A percentile compares a stretch with the other conserved stretches of the same genome.
These are phyloP conservation scores for Pseudoatta argentina DNA, from an alignment of 1,140 invertebrate species.

Conservation along the genomic window DNA sequence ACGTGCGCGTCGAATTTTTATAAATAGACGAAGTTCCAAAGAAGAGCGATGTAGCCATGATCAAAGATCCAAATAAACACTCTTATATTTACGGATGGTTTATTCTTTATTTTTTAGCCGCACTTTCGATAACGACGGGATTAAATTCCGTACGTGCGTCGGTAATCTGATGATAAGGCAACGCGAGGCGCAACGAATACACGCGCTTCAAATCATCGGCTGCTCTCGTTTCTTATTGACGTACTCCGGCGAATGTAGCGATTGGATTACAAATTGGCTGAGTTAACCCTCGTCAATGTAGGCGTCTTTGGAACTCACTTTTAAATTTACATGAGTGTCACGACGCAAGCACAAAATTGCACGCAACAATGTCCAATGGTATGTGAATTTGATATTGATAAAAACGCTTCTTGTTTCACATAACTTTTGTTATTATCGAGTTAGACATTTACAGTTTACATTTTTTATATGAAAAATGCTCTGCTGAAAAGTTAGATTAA, in stretches of 20 bases:
- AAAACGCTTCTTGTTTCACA: neutral
- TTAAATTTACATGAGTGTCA: conserved; percentile 41
- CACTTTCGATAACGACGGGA: conserved; percentile 25
- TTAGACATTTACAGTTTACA: neutral
- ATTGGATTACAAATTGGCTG: conserved; percentile 52
- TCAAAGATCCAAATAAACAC: neutral
- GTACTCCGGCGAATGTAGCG: conserved; percentile 34
- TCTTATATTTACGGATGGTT: conserved; percentile 8
- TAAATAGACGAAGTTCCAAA: neutral
- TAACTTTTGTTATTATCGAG: neutral
- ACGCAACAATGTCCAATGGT: neutral
- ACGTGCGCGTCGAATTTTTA: neutral
- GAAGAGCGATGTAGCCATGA: neutral
- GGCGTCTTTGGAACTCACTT: conserved; percentile 28
- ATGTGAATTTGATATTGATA: neutral
- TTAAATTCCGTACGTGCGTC: conserved; percentile 35
- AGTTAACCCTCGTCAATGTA: conserved; percentile 49
- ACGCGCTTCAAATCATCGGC: conserved; percentile 22
- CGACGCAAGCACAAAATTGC: neutral
- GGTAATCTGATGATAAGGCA: conserved; percentile 54
- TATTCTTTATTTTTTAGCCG: conserved; percentile 7
- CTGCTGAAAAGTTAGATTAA: neutral
- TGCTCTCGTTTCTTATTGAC: conserved; percentile 35
- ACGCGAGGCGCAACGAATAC: neutral
- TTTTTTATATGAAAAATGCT: neutral